Percentiles rank a stretch among this genome's conserved stretches.
phyloP scores from a whole-genome alignment of 1,140 invertebrate genomes.

The Globodera ellingtonae region DNA sequence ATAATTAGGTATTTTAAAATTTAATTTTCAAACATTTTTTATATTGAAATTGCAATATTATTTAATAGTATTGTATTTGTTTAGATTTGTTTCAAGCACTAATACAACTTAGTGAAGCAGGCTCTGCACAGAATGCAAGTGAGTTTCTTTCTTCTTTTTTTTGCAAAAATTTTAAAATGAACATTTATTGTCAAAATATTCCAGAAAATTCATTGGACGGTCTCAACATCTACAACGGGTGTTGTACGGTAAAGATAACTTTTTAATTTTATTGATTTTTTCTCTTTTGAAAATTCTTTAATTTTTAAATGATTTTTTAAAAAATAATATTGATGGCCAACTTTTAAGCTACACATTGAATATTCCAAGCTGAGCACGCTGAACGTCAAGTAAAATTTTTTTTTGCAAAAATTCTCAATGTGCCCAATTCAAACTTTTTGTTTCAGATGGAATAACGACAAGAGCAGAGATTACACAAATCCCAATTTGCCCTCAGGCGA shows the following conservation, averaged over 20 bases:
- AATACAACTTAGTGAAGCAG: slow-evolving; percentile 94
- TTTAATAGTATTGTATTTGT: too few species aligned
- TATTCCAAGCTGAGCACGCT: slow-evolving; percentile 95
- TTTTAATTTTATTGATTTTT: background rate
- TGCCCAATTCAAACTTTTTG: background rate
- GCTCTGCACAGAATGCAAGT: slow-evolving; percentile 93
- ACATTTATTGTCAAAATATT: background rate
- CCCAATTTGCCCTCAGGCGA: slow-evolving; percentile 92
- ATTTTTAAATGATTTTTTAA: too few species aligned
- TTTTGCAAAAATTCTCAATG: background rate
- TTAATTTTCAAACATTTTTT: too few species aligned
- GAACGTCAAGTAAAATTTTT: slow-evolving; percentile 98
- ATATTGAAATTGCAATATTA: too few species aligned
- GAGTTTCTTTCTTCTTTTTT: slow-evolving; percentile 65
- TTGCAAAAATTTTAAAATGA: too few species aligned
- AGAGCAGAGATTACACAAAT: slow-evolving; percentile 97
- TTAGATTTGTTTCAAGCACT: slow-evolving; percentile 97
- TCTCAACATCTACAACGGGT: slow-evolving; percentile 98
- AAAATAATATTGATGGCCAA: too few species aligned
- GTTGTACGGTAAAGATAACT: slow-evolving; percentile 79
- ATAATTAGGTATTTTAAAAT: too few species aligned
- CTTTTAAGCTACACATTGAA: slow-evolving; percentile 77
- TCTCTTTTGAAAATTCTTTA: too few species aligned
- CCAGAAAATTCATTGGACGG: slow-evolving; percentile 75
- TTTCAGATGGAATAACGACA: slow-evolving; percentile 77